Evolutionary conservation across 2,888 invertebrate species (phyloP).

Genomic region (Chouioia cunea): DNA sequence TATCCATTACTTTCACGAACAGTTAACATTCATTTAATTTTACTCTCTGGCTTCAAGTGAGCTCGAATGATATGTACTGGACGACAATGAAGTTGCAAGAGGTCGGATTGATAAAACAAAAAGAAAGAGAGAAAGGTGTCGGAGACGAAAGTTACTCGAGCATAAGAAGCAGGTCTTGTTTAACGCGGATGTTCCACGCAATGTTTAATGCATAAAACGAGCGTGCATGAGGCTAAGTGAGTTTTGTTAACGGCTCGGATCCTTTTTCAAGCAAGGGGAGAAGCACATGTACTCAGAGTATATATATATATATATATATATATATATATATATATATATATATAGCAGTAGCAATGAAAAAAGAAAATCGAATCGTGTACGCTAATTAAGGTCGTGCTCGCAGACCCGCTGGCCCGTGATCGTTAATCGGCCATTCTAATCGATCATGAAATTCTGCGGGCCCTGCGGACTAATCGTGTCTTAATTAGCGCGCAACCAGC

Average conservation of each 20-base stretch:
- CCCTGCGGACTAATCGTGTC: slow-evolving; percentile 61
- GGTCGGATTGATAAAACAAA: no score
- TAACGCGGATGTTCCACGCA: slow-evolving; percentile 41
- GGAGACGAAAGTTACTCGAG: no score
- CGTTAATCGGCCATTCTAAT: slow-evolving; percentile 61
- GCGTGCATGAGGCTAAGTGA: slow-evolving; percentile 15
- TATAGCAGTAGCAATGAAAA: slow-evolving; percentile 21
- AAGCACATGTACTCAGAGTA: slow-evolving; percentile 18
- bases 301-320: no score
- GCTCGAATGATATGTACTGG: no score
- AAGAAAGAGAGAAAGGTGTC: no score
- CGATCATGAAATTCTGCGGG: slow-evolving; percentile 61
- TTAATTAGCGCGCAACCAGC: slow-evolving; percentile 58
- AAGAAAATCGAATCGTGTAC: slow-evolving; percentile 57
- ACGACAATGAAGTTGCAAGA: no score
- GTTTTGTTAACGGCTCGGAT: slow-evolving; percentile 41
- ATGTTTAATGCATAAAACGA: slow-evolving; percentile 47
- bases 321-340: background rate
- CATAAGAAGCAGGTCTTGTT: background rate
- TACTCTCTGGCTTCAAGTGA: no score
- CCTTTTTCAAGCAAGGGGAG: background rate
- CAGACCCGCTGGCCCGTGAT: slow-evolving; percentile 50
- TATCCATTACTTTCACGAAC: no score
- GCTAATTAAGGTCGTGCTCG: slow-evolving; percentile 64
- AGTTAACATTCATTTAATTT: no score